Evolutionary conservation across 2,888 invertebrate genomes (phyloP).

Genomic region (Drosophila robusta): DNA sequence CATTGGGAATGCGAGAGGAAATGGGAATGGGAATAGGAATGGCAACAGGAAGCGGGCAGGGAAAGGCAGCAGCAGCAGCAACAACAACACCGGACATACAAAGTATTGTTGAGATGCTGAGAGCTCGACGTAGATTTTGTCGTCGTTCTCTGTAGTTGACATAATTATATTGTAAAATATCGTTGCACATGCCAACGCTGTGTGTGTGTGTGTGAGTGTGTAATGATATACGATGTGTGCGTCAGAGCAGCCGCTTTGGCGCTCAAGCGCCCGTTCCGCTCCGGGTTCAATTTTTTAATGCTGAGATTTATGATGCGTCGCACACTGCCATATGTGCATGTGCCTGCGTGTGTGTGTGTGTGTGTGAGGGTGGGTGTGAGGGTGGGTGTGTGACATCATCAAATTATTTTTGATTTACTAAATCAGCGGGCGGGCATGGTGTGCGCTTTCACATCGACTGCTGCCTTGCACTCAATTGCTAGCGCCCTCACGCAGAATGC

Average conservation of each 20-base stretch:
- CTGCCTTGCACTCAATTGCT: no score
- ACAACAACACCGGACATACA: constrained; percentile 41
- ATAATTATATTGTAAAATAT: constrained; percentile 81
- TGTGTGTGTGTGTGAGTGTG: constrained; percentile 24
- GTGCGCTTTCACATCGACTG: constrained; percentile 19
- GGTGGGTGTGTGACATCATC: constrained; percentile 36
- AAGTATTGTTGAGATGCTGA: constrained; percentile 73
- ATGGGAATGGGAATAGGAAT: background rate
- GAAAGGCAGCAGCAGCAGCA: background rate
- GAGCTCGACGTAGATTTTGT: constrained; percentile 69
- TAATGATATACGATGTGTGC: constrained; percentile 65
- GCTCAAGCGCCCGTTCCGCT: constrained; percentile 18
- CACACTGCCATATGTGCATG: constrained; percentile 21
- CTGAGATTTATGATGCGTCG: constrained; percentile 61
- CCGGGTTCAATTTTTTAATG: constrained; percentile 46
- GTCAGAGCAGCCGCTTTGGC: constrained; percentile 37
- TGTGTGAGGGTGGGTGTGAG: constrained; percentile 14
- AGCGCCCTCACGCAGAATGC: constrained; percentile 10
- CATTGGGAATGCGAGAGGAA: background rate
- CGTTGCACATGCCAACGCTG: constrained; percentile 52
- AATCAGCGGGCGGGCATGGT: constrained; percentile 25
- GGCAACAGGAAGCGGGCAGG: constrained; percentile 11
- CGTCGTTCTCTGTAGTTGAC: constrained; percentile 64
- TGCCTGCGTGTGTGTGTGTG: constrained; percentile 1
- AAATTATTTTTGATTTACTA: constrained; percentile 56